Evolutionary conservation across 2,888 invertebrate genomes (phyloP), one percentile per base, ranked within the genome.

Genomic region (Anoncus sp.): DNA sequence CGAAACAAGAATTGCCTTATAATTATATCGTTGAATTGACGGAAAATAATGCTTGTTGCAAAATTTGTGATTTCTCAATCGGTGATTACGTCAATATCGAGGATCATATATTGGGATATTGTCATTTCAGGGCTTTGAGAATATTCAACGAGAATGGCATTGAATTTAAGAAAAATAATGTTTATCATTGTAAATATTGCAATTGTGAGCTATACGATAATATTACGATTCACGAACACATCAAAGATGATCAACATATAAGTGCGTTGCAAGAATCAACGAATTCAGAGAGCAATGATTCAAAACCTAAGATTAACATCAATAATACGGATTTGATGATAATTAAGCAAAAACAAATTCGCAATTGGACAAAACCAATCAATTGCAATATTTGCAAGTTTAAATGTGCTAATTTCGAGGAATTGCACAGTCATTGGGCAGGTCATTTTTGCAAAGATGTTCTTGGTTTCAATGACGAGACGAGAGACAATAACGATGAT

Each of bases 361-460:
- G 14, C 10, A 20, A 6, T 7, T 51, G 7, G 20, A 24, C 6
- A 12, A 24, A n/a, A 20, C 7, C 10, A 1, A 14, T 7, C 2
- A 9, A 10, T 31, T 60, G 60, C 45, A 45, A 27, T 27, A 10
- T 45, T 22, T 60, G 60, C 9, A 1, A 7, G 5, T 0, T 24
- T 1, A 1, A n/a, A n/a, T 7, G 22, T 12, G 22, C 7, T 2
- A 60, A 43, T 9, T n/a, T 14, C 14, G 18, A 20, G 2, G 16
- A 1, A 7, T 40, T 72, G 1, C 77, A 77, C 24, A 16, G 24
- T 7, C 77, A 77, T 53, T n/a, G 67, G 24, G 62, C 77, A 9
- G 16, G 22, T n/a, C 77, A 77, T 35, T 60, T 66, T 18, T 24
- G 7, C 20, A 9, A 16, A 16, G 16, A 53, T 31, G 24, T 16